These are phyloP conservation scores for Phyllostomus discolor DNA, from an alignment of 2,113 vertebrate genomes.

Conservation along the genomic window DNA sequence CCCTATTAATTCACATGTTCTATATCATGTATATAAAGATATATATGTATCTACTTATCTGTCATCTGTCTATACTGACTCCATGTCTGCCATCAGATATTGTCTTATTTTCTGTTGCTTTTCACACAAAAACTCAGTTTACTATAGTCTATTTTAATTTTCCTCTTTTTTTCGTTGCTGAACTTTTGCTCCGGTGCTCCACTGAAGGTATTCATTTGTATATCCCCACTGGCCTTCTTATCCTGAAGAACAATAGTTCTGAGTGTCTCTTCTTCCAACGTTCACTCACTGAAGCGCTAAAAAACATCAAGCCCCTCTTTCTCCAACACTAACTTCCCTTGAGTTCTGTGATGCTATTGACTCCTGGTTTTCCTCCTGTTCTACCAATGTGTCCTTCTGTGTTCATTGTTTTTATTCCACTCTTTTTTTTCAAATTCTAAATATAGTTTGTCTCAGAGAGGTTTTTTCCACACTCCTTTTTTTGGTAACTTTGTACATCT, in stretches of 20 bases:
- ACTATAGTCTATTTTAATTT: neutral
- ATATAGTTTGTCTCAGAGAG: neutral
- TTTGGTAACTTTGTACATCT: neutral
- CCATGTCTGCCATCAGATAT: neutral
- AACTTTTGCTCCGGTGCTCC: neutral
- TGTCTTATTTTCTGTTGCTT: neutral
- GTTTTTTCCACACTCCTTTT: neutral
- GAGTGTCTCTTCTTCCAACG: neutral
- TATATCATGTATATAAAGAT: neutral
- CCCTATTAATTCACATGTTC: neutral
- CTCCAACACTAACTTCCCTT: neutral
- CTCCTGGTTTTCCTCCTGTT: neutral
- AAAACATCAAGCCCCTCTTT: neutral
- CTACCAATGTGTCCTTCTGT: neutral
- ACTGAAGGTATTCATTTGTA: neutral
- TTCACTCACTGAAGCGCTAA: neutral
- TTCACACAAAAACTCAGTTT: conserved; percentile 18
- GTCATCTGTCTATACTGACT: neutral
- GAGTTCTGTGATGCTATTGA: neutral
- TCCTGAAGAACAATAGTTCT: neutral
- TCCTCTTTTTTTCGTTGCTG: neutral
- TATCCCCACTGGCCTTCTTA: neutral
- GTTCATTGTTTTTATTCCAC: neutral
- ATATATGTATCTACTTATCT: neutral
- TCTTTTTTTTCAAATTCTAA: neutral